phyloP scores from a whole-genome alignment of 2,797 vertebrate genomes.

The Manis pentadactyla region DNA sequence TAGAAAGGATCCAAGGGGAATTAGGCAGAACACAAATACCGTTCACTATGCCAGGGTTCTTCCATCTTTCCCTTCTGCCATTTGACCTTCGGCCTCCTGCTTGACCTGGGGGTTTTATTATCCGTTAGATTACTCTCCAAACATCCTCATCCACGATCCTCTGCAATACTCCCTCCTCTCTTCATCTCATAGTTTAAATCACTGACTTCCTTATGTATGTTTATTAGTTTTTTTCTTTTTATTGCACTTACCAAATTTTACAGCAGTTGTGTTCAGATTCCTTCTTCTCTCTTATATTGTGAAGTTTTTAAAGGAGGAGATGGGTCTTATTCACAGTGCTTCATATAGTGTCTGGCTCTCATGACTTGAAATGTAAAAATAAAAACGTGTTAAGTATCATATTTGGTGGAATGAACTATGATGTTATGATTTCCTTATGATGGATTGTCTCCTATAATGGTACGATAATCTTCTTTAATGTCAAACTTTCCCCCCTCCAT shows the following conservation, averaged over 20 bases:
- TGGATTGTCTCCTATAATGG: not conserved
- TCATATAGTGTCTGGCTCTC: not conserved
- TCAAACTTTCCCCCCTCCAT: slow-evolving; percentile 14
- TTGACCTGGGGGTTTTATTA: not conserved
- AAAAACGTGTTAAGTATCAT: not conserved
- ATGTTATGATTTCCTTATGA: not conserved
- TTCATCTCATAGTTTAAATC: not conserved
- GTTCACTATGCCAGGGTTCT: too few relatives aligned
- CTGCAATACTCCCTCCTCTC: not conserved
- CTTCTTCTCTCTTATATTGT: not conserved
- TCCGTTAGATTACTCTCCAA: not conserved
- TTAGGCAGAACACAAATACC: too few relatives aligned
- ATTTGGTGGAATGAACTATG: not conserved
- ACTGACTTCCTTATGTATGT: not conserved
- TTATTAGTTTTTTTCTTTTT: not conserved
- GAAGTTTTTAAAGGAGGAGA: not conserved
- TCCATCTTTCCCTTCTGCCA: too few relatives aligned
- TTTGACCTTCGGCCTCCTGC: not conserved
- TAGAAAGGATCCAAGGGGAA: too few relatives aligned
- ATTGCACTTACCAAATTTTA: not conserved
- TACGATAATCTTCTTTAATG: slow-evolving; percentile 17
- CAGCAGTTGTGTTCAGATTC: not conserved
- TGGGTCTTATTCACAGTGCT: not conserved
- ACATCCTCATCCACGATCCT: not conserved
- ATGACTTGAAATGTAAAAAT: not conserved